These are phyloP conservation scores for Caenorhabditis angaria DNA, from an alignment of 2,888 invertebrate genomes.

Conservation along the genomic window DNA sequence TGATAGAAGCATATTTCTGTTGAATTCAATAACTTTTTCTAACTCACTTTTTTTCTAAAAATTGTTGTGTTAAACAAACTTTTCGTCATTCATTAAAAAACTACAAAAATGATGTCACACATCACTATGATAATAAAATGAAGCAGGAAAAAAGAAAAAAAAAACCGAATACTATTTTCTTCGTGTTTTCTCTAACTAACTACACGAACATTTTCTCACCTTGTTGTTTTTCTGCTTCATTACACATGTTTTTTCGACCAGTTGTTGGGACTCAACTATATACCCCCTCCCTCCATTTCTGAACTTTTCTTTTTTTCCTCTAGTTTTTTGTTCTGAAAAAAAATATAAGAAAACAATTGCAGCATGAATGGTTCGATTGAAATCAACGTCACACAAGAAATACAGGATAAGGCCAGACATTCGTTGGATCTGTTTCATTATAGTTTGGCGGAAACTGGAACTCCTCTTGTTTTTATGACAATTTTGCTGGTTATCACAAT, in stretches of 20 bases:
- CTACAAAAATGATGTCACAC: no score
- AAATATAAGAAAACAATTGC: background rate
- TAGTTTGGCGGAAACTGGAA: conserved; percentile 32
- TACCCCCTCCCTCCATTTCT: no score
- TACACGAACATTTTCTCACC: background rate
- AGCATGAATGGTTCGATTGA: no score
- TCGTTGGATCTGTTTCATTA: conserved; percentile 25
- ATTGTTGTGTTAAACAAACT: no score
- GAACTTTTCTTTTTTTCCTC: background rate
- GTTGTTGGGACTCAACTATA: background rate
- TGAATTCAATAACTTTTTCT: no score
- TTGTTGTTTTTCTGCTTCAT: conserved; percentile 2
- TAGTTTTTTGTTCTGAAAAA: background rate
- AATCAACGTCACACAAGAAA: conserved; percentile 29
- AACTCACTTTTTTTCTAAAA: no score
- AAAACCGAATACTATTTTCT: no score
- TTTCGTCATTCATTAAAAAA: no score
- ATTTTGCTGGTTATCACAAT: conserved; percentile 33
- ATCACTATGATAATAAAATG: no score
- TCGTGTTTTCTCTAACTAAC: no score
- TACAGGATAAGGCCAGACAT: conserved; percentile 37
- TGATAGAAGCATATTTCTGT: no score
- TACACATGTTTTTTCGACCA: conserved; percentile 1
- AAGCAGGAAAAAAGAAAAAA: no score
- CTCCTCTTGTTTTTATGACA: conserved; percentile 22